A percentile compares a stretch with the other conserved stretches of the same genome.
Evolutionary conservation across 1,140 invertebrate genomes (phyloP).

Genomic region (Psilanteris sp.): DNA sequence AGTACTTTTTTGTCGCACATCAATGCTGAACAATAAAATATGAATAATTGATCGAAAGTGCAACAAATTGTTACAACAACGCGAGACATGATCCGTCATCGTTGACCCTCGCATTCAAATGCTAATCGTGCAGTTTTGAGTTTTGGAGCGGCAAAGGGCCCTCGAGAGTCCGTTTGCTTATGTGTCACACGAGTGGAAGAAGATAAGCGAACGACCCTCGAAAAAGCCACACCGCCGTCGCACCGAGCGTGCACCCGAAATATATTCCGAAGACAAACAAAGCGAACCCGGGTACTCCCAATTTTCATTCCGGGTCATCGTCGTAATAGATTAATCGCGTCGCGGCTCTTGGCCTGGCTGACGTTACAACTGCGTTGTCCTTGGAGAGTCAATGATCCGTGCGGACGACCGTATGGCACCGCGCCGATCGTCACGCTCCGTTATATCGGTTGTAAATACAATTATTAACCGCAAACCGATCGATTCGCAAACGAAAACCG

Average conservation of each 20-base stretch:
- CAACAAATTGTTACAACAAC: constrained; percentile 48
- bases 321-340: constrained; percentile 60
- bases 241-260: constrained; percentile 16
- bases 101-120: constrained; percentile 56
- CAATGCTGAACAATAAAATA: constrained; percentile 27
- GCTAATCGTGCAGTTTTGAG: constrained; percentile 54
- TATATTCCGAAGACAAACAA: constrained; percentile 22
- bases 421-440: constrained; percentile 33
- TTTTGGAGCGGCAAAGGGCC: constrained; percentile 36
- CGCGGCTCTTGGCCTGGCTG: constrained; percentile 11
- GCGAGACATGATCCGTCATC: constrained; percentile 34
- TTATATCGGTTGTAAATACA: constrained; percentile 29
- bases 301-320: constrained; percentile 48
- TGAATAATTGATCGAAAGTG: constrained; percentile 47
- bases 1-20: not conserved
- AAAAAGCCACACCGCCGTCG: constrained; percentile 12
- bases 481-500: not conserved
- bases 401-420: constrained; percentile 51
- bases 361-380: constrained; percentile 37
- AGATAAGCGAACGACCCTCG: constrained; percentile 53
- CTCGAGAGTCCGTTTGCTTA: constrained; percentile 34
- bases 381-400: constrained; percentile 64
- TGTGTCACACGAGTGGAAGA: constrained; percentile 29
- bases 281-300: constrained; percentile 34
- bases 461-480: constrained; percentile 42